phyloP scores from a whole-genome alignment of 2,888 invertebrate species.

The Aphodius granarius region DNA sequence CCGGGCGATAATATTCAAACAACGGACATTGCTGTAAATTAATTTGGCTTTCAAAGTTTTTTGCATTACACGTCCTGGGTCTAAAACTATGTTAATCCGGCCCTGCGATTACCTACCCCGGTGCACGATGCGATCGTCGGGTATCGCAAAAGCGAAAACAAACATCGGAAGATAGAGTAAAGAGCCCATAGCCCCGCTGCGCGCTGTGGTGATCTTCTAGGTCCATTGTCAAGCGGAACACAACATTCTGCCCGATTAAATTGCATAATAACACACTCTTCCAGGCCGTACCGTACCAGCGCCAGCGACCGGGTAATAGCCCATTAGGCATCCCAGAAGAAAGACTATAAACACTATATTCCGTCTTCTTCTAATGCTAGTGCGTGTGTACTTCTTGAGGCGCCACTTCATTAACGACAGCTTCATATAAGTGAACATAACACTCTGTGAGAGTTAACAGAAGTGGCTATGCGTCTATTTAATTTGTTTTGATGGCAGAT shows the following conservation, averaged over 20 bases:
- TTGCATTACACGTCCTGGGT: no score
- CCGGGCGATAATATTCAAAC: no score
- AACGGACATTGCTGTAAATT: no score
- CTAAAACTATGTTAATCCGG: no score
- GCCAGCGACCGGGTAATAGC: neutral
- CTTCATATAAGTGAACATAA: neutral
- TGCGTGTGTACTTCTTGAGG: neutral
- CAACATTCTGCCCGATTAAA: neutral
- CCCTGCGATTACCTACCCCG: conserved; percentile 5
- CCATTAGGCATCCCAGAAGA: neutral
- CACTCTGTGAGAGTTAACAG: neutral
- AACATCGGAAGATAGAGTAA: neutral
- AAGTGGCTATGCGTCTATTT: neutral
- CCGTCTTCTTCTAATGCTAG: neutral
- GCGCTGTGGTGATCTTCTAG: neutral
- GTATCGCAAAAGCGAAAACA: conserved; percentile 1
- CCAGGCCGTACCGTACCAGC: neutral
- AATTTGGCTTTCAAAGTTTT: no score
- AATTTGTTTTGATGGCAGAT: neutral
- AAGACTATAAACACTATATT: neutral
- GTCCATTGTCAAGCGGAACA: conserved; percentile 9
- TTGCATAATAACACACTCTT: conserved; percentile 9
- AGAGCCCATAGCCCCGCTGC: neutral
- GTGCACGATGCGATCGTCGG: neutral
- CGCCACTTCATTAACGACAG: neutral